phyloP scores from a whole-genome alignment of 2,888 invertebrate species.

The Nasonovia ribisnigri region DNA sequence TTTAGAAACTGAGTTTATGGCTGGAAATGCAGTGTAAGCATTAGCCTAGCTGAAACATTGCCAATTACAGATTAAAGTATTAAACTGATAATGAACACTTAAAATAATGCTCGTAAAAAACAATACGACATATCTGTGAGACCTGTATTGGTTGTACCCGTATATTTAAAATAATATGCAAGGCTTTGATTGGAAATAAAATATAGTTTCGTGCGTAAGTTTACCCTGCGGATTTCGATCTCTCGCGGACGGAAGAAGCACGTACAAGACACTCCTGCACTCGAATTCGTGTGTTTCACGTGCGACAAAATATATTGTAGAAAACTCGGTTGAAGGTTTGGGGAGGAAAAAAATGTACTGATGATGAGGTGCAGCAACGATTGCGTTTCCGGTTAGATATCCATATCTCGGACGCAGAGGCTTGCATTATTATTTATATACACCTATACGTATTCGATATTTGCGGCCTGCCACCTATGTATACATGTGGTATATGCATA shows the following conservation, averaged over 20 bases:
- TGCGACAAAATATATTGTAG: background rate
- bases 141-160: too few species aligned
- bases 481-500: background rate
- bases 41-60: background rate
- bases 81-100: background rate
- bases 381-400: background rate
- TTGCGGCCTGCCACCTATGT: background rate
- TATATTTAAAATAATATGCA: too few species aligned
- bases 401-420: background rate
- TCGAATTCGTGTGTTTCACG: background rate
- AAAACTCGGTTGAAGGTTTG: background rate
- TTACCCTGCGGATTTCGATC: background rate
- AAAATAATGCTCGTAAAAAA: background rate
- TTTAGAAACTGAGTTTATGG: too few species aligned
- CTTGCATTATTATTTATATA: background rate
- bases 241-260: background rate
- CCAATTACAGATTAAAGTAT: background rate
- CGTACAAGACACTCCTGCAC: too few species aligned
- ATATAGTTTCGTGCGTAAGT: background rate
- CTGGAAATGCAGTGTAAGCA: too few species aligned
- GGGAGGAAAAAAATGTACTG: background rate
- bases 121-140: background rate
- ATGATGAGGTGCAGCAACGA: background rate
- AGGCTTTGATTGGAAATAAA: too few species aligned
- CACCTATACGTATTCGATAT: background rate